Base-by-base conservation (phyloP, 2,797 vertebrate species). In the Eptatretus atami region DNA sequence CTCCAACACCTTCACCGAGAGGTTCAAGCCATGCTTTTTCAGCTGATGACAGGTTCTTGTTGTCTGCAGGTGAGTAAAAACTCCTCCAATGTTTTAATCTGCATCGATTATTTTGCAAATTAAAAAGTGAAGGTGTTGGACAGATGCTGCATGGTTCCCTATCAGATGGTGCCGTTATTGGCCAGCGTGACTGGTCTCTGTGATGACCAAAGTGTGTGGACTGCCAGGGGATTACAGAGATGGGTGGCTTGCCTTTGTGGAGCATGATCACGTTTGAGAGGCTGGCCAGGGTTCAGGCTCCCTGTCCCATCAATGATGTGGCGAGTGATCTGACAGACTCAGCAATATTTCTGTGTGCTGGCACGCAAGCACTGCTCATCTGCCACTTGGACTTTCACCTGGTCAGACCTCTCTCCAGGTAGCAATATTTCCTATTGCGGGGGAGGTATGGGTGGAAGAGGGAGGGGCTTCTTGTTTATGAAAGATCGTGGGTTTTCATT, bases 11-110 rank as follows among this genome's bases (percentile, higher is more conserved):
- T 88, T 14, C 53, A 68, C 64, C 76, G 78, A 0, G 74, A 78
- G 1, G 76, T 98, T 12, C 86, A 90, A 69, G 76, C 78, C 67
- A 76, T 96, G 74, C 77, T 0, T 96, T 84, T 70, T 94, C 92
- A 53, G 70, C 69, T 63, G 84, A 94, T 1, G 81, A 83, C 64
- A 64, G 71, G n/a, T 75, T 82, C 64, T 77, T 98, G 2, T 70
- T 82, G 31, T 84, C 86, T 2, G 61, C 81, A 1, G 88, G 88
- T 95, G 65, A 73, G 84, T 63, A 10, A 8, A 44, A 44, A 44
- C 31, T 44, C 31, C 31, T 44, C 4, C 6, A 44, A 44, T 44
- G 31, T 44, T 44, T 44, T 5, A 44, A 44, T 44, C 31, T 44
- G 31, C 31, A 44, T 44, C 31, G 31, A 44, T 44, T 4, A 44